A percentile compares a stretch with the other conserved stretches of the same genome.
These are phyloP conservation scores for Catocala sponsa DNA, from an alignment of 2,888 invertebrate species.

Conservation along the genomic window DNA sequence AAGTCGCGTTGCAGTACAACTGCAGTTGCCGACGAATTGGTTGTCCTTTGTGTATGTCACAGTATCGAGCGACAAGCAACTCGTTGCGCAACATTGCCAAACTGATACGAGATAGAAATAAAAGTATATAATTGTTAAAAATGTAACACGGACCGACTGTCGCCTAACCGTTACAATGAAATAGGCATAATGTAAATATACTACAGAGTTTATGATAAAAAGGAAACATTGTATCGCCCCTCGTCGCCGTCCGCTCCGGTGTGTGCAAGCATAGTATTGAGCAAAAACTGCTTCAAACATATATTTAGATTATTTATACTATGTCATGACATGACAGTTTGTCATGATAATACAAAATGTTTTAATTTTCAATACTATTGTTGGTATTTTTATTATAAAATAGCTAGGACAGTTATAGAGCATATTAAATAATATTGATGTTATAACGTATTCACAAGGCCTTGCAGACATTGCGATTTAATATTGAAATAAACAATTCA, in stretches of 20 bases:
- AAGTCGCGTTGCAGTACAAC: no score
- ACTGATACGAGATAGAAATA: no score
- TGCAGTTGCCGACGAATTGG: no score
- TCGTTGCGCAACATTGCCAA: no score
- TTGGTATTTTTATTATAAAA: no score
- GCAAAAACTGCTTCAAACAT: conserved; percentile 42
- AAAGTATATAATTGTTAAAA: conserved; percentile 45
- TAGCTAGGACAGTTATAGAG: no score
- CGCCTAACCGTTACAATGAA: conserved; percentile 70
- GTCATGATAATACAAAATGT: conserved; percentile 1
- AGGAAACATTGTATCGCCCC: conserved; percentile 58
- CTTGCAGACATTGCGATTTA: no score
- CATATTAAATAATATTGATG: no score
- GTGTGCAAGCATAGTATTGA: conserved; percentile 53
- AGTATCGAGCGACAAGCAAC: no score
- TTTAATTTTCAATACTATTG: not conserved
- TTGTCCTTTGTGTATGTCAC: no score
- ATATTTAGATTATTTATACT: conserved; percentile 1
- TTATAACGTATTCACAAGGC: no score
- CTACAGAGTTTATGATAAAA: conserved; percentile 73
- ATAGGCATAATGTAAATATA: conserved; percentile 73
- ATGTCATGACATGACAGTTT: not conserved
- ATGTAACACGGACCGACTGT: conserved; percentile 50
- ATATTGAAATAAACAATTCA: no score
- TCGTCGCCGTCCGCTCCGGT: conserved; percentile 52